Percentiles rank a stretch among this genome's conserved stretches.
phyloP scores from a whole-genome alignment of 2,113 vertebrate species.

The Oophaga pumilio region DNA sequence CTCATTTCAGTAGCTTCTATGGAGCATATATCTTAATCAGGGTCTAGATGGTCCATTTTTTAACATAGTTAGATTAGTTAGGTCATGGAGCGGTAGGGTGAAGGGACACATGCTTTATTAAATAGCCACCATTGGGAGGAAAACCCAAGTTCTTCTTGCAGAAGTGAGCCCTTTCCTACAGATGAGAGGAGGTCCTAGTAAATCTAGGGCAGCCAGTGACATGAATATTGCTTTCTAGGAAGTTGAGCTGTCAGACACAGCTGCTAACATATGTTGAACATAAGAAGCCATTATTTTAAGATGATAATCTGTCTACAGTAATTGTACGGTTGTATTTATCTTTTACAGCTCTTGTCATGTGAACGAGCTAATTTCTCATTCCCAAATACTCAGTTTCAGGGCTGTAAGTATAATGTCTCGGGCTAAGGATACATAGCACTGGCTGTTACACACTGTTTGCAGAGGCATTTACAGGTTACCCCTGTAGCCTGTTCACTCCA shows the following conservation, averaged over 20 bases:
- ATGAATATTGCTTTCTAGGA: constrained; percentile 41
- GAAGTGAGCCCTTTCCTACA: neutral
- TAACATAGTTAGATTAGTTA: neutral
- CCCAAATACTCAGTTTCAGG: neutral
- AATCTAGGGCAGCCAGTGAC: constrained; percentile 20
- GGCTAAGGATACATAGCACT: neutral
- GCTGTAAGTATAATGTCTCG: neutral
- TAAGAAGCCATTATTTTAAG: constrained; percentile 35
- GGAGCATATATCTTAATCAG: neutral
- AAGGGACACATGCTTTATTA: neutral
- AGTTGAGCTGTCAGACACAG: constrained; percentile 32
- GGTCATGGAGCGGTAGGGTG: neutral
- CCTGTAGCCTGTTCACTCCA: constrained; percentile 7
- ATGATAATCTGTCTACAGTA: constrained; percentile 37
- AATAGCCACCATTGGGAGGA: neutral
- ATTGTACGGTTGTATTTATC: constrained; percentile 39
- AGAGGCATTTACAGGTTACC: constrained; percentile 34
- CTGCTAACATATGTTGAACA: constrained; percentile 45
- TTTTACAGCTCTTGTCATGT: constrained; percentile 48
- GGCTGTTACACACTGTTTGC: constrained; percentile 21
- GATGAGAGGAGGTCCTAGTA: constrained; percentile 20
- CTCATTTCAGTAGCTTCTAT: neutral
- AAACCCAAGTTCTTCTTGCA: neutral
- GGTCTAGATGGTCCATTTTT: neutral
- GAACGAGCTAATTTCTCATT: constrained; percentile 11